These are phyloP conservation scores for Akabosia matsudoensis DNA, from an alignment of 1,140 invertebrate species.

Conservation along the genomic window DNA sequence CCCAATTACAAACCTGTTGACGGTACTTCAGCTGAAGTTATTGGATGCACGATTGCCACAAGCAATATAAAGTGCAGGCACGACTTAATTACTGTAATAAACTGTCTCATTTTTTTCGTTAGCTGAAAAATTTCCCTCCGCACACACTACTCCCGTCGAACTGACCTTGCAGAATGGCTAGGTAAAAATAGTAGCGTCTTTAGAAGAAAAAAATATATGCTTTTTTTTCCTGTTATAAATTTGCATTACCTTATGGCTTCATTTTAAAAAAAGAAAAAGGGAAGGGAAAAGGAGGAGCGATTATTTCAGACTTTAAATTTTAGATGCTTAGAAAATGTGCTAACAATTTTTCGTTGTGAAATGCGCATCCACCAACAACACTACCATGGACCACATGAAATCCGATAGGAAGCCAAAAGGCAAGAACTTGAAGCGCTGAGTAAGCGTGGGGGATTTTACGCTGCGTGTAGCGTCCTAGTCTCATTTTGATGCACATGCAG, in stretches of 20 bases:
- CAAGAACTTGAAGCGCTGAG: no score
- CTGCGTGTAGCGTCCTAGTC: no score
- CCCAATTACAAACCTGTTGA: no score
- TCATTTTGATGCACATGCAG: background rate
- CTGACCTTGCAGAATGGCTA: background rate
- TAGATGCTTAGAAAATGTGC: background rate
- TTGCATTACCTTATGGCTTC: background rate
- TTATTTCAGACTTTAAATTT: background rate
- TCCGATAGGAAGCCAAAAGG: no score
- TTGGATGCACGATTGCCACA: background rate
- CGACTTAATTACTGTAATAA: constrained; percentile 10
- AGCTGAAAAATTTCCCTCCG: background rate
- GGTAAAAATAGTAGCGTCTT: no score
- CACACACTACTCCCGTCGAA: background rate
- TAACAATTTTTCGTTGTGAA: no score
- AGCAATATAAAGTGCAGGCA: background rate
- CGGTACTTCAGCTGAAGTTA: background rate
- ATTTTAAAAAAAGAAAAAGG: background rate
- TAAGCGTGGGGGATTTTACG: no score
- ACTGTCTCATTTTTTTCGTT: background rate
- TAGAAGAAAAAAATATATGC: background rate
- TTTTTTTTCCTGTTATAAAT: no score
- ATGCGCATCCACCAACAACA: no score
- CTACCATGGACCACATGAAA: no score
- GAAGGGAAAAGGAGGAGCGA: background rate